Evolutionary conservation across 1,140 invertebrate species (phyloP).

Genomic region (Delia radicum): DNA sequence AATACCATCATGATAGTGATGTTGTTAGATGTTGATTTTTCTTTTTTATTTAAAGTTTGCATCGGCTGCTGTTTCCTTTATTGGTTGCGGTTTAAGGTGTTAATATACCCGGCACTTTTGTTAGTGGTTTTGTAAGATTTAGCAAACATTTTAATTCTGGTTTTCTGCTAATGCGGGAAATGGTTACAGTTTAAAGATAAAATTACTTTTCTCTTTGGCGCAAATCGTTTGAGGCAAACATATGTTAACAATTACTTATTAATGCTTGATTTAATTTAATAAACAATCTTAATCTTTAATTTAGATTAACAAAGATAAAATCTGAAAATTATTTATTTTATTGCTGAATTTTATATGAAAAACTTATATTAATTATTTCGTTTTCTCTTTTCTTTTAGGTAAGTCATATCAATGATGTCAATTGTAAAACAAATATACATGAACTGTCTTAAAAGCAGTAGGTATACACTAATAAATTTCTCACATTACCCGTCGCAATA

Average conservation of each 20-base stretch:
- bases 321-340: not conserved
- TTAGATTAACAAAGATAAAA: no score
- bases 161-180: not conserved
- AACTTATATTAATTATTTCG: not conserved
- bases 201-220: not conserved
- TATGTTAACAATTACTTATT: not conserved
- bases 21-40: not conserved
- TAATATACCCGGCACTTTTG: not conserved
- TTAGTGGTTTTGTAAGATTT: constrained; percentile 14
- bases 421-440: not conserved
- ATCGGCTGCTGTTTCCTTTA: not conserved
- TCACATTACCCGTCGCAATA: not conserved
- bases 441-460: not conserved
- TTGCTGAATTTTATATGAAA: not conserved
- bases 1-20: no score
- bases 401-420: not conserved
- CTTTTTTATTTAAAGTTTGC: not conserved
- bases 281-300: not conserved
- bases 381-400: not conserved
- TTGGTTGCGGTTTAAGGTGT: not conserved
- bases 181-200: not conserved
- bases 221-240: not conserved
- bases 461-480: not conserved
- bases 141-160: constrained; percentile 11
- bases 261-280: not conserved